phyloP scores from a whole-genome alignment of 2,113 vertebrate genomes.

The Athene noctua region DNA sequence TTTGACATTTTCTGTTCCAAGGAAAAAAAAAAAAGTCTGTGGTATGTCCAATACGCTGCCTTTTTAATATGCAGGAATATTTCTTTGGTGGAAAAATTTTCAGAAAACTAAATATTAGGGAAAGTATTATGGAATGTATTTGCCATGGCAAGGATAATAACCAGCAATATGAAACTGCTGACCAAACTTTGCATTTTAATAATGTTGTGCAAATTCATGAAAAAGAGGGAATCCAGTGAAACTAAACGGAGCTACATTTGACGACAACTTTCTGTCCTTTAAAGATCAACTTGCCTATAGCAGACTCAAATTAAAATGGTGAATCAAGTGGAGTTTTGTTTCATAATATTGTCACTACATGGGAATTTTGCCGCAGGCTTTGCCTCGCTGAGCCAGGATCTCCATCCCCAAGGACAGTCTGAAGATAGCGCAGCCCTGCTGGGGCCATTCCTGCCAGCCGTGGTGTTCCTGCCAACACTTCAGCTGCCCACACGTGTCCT shows the following conservation, averaged over 20 bases:
- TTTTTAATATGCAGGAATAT: background rate
- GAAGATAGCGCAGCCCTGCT: background rate
- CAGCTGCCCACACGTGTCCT: background rate
- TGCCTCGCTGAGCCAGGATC: background rate
- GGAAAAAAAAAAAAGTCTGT: background rate
- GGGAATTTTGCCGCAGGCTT: background rate
- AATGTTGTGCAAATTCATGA: background rate
- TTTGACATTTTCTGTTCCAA: background rate
- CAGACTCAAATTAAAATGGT: background rate
- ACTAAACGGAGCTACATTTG: background rate
- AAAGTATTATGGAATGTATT: conserved; percentile 33
- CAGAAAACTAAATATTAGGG: conserved; percentile 47
- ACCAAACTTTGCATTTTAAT: background rate
- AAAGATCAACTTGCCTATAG: background rate
- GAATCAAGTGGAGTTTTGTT: background rate
- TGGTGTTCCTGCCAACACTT: background rate
- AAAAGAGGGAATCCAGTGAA: background rate
- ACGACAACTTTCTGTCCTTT: background rate
- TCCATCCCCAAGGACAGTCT: background rate
- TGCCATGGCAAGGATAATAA: background rate
- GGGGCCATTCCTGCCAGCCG: accelerated
- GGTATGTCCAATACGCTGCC: background rate
- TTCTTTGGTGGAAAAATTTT: conserved; percentile 43
- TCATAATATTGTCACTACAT: accelerated
- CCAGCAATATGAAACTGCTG: background rate